These are phyloP conservation scores for Acomys russatus DNA, from an alignment of 2,797 vertebrate genomes.

Conservation along the genomic window DNA sequence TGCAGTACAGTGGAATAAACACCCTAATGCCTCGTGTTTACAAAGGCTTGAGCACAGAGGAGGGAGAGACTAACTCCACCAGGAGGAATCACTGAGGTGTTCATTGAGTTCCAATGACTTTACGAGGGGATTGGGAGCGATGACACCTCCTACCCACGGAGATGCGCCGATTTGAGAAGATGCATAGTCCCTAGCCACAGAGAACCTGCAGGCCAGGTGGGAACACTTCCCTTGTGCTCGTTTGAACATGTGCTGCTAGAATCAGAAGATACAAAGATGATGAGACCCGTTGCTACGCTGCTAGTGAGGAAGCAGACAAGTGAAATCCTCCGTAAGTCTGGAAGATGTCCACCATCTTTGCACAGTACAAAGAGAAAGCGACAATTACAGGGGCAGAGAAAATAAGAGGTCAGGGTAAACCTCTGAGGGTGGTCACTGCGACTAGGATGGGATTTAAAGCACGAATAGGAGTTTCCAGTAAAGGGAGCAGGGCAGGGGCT, in stretches of 20 bases:
- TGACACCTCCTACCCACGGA: not conserved
- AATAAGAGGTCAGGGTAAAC: not conserved
- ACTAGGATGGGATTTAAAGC: constrained; percentile 23
- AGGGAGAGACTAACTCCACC: not conserved
- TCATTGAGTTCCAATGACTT: not conserved
- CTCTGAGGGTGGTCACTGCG: not conserved
- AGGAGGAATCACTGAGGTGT: not conserved
- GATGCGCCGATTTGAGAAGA: not conserved
- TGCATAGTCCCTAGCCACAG: not conserved
- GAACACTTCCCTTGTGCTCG: not conserved
- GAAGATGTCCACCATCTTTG: not conserved
- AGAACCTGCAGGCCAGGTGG: not conserved
- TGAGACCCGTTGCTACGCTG: not conserved
- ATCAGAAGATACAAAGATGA: not conserved
- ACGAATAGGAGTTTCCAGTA: constrained; percentile 30
- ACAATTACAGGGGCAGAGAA: too few relatives aligned
- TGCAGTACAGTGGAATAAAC: not conserved
- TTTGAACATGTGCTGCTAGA: not conserved
- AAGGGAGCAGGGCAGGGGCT: not conserved
- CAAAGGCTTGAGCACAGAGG: constrained; percentile 6
- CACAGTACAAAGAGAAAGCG: not conserved
- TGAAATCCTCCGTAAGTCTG: not conserved
- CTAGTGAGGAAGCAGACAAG: not conserved
- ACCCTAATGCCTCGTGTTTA: not conserved
- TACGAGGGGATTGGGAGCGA: not conserved